Conservation (phyloP, 2,113 vertebrate genomes). For the Eurystomus gularis region DNA sequence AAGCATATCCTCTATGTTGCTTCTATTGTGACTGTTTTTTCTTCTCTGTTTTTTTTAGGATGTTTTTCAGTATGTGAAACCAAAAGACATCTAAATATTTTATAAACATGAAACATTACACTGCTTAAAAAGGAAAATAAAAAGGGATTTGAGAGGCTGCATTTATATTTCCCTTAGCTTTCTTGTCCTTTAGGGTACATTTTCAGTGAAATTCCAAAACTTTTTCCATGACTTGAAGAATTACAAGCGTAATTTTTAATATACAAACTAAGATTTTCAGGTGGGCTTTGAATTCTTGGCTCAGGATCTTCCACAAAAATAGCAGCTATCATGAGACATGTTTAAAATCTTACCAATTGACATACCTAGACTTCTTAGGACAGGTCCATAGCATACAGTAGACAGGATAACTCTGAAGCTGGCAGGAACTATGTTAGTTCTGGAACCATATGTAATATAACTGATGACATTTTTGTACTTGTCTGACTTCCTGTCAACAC, state of each 20-base stretch:
- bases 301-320: not conserved
- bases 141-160: fast-evolving
- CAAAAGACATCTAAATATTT: not conserved
- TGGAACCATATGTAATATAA: not conserved
- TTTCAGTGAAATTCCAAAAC: not conserved
- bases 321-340: not conserved
- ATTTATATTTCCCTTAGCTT: not conserved
- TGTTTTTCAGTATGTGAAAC: not conserved
- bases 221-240: not conserved
- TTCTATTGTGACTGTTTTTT: not conserved
- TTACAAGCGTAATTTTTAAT: not conserved
- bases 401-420: not conserved
- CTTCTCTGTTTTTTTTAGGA: not conserved
- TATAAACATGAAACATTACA: not conserved
- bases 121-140: not conserved
- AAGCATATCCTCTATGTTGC: not conserved
- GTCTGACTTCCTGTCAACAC: slow-evolving; percentile 14
- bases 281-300: not conserved
- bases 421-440: not conserved
- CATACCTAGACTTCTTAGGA: not conserved
- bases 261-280: not conserved
- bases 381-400: not conserved
- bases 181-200: not conserved
- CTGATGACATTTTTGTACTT: slow-evolving; percentile 12
- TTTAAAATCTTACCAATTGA: not conserved